phyloP scores from a whole-genome alignment of 2,113 vertebrate genomes.

The Phalacrocorax aristotelis region DNA sequence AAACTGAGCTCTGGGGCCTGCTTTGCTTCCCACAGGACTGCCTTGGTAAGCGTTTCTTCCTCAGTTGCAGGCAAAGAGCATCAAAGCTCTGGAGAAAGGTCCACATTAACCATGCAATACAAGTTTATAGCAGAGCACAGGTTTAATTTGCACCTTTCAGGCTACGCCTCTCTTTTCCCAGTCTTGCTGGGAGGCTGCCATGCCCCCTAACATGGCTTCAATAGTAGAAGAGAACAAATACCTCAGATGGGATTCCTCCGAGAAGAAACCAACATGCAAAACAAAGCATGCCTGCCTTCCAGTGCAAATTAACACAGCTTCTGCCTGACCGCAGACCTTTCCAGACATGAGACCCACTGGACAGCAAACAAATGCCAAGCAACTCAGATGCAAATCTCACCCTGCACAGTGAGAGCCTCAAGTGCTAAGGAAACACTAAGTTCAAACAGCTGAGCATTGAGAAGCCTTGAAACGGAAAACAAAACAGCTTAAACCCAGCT shows the following conservation, averaged over 20 bases:
- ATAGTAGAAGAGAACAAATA: not conserved
- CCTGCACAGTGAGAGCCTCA: not conserved
- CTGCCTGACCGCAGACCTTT: not conserved
- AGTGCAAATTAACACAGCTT: slow-evolving; percentile 46
- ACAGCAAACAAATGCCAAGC: not conserved
- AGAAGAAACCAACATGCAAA: not conserved
- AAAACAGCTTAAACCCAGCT: not conserved
- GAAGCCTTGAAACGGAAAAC: not conserved
- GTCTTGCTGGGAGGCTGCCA: not conserved
- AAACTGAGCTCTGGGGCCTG: not conserved
- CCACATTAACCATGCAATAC: not conserved
- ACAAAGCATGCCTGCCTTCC: not conserved
- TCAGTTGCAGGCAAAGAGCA: not conserved
- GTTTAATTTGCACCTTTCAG: slow-evolving; percentile 26
- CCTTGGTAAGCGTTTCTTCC: not conserved
- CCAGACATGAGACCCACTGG: not conserved
- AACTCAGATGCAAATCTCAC: slow-evolving; percentile 3
- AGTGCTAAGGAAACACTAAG: not conserved
- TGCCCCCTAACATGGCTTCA: not conserved
- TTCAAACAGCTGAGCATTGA: not conserved
- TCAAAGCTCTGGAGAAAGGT: not conserved
- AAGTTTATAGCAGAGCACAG: not conserved
- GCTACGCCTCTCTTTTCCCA: not conserved
- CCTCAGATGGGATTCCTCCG: not conserved
- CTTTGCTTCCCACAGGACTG: not conserved